Percentiles rank a stretch among this genome's conserved stretches.
These are phyloP conservation scores for Lacanobia wlatinum DNA, from an alignment of 2,888 invertebrate genomes.

Conservation along the genomic window DNA sequence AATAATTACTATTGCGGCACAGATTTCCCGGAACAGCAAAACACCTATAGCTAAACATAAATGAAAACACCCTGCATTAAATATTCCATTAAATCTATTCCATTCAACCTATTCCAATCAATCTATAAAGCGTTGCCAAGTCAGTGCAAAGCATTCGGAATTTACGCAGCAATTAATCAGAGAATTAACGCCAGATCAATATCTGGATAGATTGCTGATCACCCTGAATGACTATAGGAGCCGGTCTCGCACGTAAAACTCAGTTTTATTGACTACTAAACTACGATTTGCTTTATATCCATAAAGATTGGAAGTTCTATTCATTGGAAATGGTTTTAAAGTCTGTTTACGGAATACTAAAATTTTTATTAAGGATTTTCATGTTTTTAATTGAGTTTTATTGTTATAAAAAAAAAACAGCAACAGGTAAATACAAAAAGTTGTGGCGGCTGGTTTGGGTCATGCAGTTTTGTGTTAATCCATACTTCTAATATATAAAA, in stretches of 20 bases:
- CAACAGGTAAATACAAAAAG: not conserved
- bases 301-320: slow-evolving; percentile 37
- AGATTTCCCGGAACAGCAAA: not conserved
- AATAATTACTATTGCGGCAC: not conserved
- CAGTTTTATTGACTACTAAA: slow-evolving; percentile 51
- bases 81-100: slow-evolving; percentile 16
- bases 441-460: not conserved
- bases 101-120: slow-evolving; percentile 22
- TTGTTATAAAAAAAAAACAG: too few species aligned
- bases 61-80: not conserved
- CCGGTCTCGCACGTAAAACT: slow-evolving; percentile 31
- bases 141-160: slow-evolving; percentile 46
- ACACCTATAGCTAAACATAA: not conserved
- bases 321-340: slow-evolving; percentile 10
- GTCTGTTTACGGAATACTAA: not conserved
- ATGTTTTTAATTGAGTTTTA: not conserved
- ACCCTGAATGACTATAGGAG: slow-evolving; percentile 33
- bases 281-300: slow-evolving; percentile 22
- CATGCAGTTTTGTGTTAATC: not conserved
- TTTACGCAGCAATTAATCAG: slow-evolving; percentile 68
- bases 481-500: too few species aligned
- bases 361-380: not conserved
- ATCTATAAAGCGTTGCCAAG: slow-evolving; percentile 36
- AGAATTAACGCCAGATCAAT: slow-evolving; percentile 67
- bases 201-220: slow-evolving; percentile 61